Base-by-base conservation (phyloP, 2,797 vertebrate genomes). In the Oreochromis mossambicus region DNA sequence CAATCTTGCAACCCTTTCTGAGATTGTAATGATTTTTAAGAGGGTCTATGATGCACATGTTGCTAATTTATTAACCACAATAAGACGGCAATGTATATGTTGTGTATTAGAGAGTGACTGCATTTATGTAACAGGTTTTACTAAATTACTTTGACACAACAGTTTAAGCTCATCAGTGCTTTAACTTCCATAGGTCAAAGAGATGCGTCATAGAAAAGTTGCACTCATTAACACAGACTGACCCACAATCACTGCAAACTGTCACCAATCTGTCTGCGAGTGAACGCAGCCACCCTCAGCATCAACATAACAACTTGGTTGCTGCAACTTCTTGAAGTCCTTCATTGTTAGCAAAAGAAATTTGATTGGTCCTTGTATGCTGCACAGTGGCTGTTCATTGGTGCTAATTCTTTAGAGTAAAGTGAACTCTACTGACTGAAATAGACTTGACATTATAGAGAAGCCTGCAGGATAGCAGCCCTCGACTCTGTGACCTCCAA, bases 111-210 rank as follows among this genome's bases (percentile, higher is more conserved):
- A 14, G 34, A 66, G 36, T 68, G 36, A 1, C n/a, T 68, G 36
- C 7, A 4, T 68, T 68, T 24, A 68, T 24, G 36, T 68, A 68
- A 68, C 63, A 41, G 63, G n/a, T 41, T 68, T 41, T 68, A 68
- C 34, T 68, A 68, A 41, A 68, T 68, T 68, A 41, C 63, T 15
- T 68, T 41, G 24, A 17, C 24, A 41, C n/a, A 54, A 26, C 26
- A 26, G 26, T 26, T 26, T 26, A 26, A 54, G 52, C 52, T 54
- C 50, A 36, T 63, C 17, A 36, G 10, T 3, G 6, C 58, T 63
- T 63, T 63, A 36, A 36, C 10, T 0, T 36, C 6, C 0, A 10
- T 5, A 63, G 32, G 58, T 36, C 32, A 63, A 1, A 63, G 58
- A 63, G 58, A 36, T n/a, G 29, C 17, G 2, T 63, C 32, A 63